A percentile compares a stretch with the other conserved stretches of the same genome.
These are phyloP conservation scores for Meda fulgida DNA, from an alignment of 2,797 vertebrate species.

Conservation along the genomic window DNA sequence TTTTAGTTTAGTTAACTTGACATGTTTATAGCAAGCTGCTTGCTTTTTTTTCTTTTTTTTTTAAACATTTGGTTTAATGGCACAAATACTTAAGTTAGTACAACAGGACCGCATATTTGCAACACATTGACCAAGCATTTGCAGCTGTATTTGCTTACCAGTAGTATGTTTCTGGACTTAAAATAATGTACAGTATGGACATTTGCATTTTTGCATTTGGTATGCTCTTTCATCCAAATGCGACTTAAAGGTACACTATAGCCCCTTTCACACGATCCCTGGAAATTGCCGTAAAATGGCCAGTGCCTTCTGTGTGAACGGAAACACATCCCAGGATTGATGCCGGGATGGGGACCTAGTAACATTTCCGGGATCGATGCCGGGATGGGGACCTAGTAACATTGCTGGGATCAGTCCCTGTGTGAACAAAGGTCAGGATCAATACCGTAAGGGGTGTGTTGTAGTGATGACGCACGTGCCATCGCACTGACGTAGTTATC, in stretches of 20 bases:
- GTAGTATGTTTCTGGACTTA: not conserved
- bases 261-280: no score
- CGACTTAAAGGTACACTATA: not conserved
- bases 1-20: not conserved
- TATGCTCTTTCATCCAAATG: not conserved
- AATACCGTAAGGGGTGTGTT: no score
- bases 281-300: no score
- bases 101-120: not conserved
- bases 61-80: not conserved
- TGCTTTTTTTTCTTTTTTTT: not conserved
- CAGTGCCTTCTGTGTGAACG: no score
- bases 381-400: no score
- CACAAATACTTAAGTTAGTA: not conserved
- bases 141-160: not conserved
- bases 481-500: no score
- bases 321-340: no score
- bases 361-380: no score
- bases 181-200: not conserved
- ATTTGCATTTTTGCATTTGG: slow-evolving; percentile 1
- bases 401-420: no score
- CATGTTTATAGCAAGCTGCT: not conserved
- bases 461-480: no score
- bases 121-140: not conserved
- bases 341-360: no score
- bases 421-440: no score